Percentiles rank a stretch among this genome's conserved stretches.
Evolutionary conservation across 2,113 vertebrate species (phyloP).

Genomic region (Brachyhypopomus gauderio): DNA sequence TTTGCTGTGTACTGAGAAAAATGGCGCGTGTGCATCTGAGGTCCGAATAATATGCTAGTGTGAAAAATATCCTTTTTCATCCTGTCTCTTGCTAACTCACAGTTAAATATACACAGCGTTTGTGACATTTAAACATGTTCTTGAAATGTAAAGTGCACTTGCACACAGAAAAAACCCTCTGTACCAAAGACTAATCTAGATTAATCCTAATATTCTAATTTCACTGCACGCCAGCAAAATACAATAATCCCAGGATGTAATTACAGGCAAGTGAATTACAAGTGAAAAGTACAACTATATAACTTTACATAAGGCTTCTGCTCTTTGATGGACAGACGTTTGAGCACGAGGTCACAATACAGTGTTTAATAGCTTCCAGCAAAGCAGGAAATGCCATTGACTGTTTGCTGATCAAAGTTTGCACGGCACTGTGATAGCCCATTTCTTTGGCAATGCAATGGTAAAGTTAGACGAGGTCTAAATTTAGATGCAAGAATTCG

Average conservation of each 20-base stretch:
- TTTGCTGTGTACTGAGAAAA: not conserved
- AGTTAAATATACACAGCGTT: not conserved
- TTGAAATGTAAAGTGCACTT: not conserved
- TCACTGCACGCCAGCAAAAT: not conserved
- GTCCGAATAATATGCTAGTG: not conserved
- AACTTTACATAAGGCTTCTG: not conserved
- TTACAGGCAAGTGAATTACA: not conserved
- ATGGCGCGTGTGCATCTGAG: not conserved
- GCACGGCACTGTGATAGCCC: not conserved
- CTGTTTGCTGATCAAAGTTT: not conserved
- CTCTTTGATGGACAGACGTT: too few relatives aligned
- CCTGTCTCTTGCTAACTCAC: not conserved
- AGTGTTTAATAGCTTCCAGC: not conserved
- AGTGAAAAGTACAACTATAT: not conserved
- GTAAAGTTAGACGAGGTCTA: not conserved
- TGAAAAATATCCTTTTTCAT: not conserved
- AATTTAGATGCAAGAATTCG: not conserved
- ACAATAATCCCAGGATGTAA: not conserved
- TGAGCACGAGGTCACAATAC: not conserved
- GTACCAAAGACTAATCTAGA: not conserved
- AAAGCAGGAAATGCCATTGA: conserved; percentile 12
- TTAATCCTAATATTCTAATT: not conserved
- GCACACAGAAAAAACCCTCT: not conserved
- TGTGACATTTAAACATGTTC: not conserved
- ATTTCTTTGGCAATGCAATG: not conserved